These are phyloP conservation scores for Allolobophora icterica DNA, from an alignment of 2,888 invertebrate species.

Conservation along the genomic window DNA sequence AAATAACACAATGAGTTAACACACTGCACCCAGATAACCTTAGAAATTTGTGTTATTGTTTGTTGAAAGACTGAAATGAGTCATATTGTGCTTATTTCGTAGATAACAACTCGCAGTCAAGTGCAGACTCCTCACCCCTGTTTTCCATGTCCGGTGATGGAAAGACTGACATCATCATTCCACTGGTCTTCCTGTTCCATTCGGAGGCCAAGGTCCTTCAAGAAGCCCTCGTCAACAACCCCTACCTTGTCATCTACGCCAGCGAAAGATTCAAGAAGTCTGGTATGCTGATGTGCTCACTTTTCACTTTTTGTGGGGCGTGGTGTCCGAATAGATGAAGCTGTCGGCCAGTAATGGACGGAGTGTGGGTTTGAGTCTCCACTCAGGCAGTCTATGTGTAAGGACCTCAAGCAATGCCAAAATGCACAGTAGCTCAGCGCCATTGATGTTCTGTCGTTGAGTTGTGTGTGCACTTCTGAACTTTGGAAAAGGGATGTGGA, in stretches of 20 bases:
- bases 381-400: too few relatives aligned
- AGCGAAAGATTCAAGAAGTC: slow-evolving; percentile 50
- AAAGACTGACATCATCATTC: slow-evolving; percentile 81
- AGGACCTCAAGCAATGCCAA: too few relatives aligned
- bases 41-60: background rate
- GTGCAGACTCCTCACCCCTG: slow-evolving; percentile 78
- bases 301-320: too few relatives aligned
- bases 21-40: too few relatives aligned
- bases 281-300: slow-evolving; percentile 37
- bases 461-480: too few relatives aligned
- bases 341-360: too few relatives aligned
- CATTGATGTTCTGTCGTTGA: too few relatives aligned
- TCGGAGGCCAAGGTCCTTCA: slow-evolving; percentile 74
- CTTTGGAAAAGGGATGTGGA: too few relatives aligned
- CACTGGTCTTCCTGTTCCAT: slow-evolving; percentile 86
- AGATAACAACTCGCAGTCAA: slow-evolving; percentile 63
- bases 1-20: too few relatives aligned
- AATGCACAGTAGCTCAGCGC: too few relatives aligned
- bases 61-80: background rate
- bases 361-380: too few relatives aligned
- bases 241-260: slow-evolving; percentile 70
- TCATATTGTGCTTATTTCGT: background rate
- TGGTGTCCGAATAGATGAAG: too few relatives aligned
- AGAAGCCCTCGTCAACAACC: slow-evolving; percentile 70
- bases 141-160: slow-evolving; percentile 98